These are phyloP conservation scores for Papilio helenus DNA, from an alignment of 1,140 invertebrate species.

Conservation along the genomic window DNA sequence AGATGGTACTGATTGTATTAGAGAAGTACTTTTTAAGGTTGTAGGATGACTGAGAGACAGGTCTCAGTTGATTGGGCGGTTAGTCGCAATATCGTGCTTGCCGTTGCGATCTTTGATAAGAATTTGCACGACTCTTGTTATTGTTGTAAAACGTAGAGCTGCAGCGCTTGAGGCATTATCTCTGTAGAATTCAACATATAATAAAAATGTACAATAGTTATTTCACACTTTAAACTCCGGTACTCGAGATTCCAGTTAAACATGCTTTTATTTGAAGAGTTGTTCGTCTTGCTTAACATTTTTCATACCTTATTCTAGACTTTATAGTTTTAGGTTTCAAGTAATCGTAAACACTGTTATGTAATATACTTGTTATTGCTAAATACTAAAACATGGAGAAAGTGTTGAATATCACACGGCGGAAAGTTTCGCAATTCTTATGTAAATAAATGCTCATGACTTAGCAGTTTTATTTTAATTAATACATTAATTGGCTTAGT, in stretches of 20 bases:
- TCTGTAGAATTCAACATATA: background rate
- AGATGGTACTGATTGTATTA: conserved; percentile 11
- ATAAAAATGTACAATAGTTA: background rate
- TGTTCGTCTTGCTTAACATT: background rate
- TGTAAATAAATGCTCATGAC: conserved; percentile 6
- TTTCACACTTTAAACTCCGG: background rate
- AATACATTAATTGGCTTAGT: no score
- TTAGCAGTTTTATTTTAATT: background rate
- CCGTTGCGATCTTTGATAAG: conserved; percentile 62
- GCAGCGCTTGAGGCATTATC: conserved; percentile 45
- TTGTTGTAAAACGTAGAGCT: conserved; percentile 48
- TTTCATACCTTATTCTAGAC: background rate
- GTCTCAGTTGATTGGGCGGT: conserved; percentile 51
- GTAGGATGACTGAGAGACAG: conserved; percentile 39
- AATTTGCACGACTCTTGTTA: conserved; percentile 66
- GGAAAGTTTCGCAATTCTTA: background rate
- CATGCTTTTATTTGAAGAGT: background rate
- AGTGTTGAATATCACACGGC: conserved; percentile 3
- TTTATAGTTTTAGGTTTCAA: background rate
- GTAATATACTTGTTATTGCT: conserved; percentile 3
- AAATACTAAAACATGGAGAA: conserved; percentile 1
- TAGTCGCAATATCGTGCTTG: conserved; percentile 59
- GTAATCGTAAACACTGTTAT: background rate
- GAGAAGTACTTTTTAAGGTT: conserved; percentile 32
- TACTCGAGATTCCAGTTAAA: background rate